Evolutionary conservation across 2,888 invertebrate genomes (phyloP), one percentile per base, ranked within the genome.

Genomic region (Drosophila hamatofila): DNA sequence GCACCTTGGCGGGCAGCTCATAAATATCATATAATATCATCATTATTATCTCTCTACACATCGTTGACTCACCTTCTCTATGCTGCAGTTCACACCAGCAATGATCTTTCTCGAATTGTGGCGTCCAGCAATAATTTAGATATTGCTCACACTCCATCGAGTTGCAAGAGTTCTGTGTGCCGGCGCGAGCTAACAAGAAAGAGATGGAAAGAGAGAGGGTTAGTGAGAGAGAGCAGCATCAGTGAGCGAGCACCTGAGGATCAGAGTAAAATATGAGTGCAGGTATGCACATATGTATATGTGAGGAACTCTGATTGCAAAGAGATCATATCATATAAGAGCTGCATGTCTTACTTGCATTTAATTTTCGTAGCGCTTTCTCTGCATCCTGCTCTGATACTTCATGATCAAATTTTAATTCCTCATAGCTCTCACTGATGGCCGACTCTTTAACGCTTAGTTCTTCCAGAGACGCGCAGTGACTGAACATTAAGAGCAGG

Each of bases 51-150:
- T 23, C 37, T 30, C 35, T 9, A 14, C 42, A 55, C 23, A 18
- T 30, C 9, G 23, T 35, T 6, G 33, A 88, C 91, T 92, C 81
- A 93, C 93, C 93, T 70, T 91, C 91, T 21, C 83, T 78, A 68
- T 93, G 93, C 30, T 92, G 91, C 76, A 92, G 83, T 72, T 93
- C 93, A 75, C 93, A 93, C 90, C 91, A 92, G 72, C 93, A 93
- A 76, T 93, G 93, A 86, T 93, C 93, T 59, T 93, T 92, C 21
- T 93, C 83, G 66, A 93, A 92, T 73, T 92, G 90, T 23, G 87
- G 72, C 49, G 92, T 90, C 18, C 90, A 73, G 69, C 93, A 93
- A 75, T 93, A 93, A 72, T 90, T 91, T 75, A 88, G 78, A 25
- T 90, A 86, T 39, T 84, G 48, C 16, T 87, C 84, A 70, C 93